Evolutionary conservation across 2,797 vertebrate genomes (phyloP).

Genomic region (Acrossocheilus fasciatus): DNA sequence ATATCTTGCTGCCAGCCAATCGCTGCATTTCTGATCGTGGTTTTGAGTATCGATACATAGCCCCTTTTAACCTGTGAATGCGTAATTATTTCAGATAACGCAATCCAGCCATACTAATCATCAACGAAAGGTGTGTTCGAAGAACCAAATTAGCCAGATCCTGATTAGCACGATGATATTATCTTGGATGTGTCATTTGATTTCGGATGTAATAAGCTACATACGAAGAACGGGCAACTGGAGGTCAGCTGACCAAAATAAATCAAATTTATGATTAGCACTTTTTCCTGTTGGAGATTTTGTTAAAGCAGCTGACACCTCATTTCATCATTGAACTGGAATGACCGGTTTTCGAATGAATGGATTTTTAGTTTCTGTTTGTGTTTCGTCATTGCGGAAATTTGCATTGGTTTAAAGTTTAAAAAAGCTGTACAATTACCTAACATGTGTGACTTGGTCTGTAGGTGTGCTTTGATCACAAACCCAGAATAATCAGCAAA

Average conservation of each 20-base stretch:
- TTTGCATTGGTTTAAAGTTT: constrained; percentile 37
- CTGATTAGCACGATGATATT: too few species aligned
- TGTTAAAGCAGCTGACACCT: background rate
- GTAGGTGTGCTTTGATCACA: constrained; percentile 99
- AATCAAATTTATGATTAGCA: background rate
- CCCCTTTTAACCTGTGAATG: too few species aligned
- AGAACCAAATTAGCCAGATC: too few species aligned
- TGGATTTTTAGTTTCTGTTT: constrained; percentile 22
- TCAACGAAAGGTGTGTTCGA: too few species aligned
- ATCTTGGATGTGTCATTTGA: too few species aligned
- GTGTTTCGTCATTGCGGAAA: background rate
- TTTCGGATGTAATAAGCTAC: too few species aligned
- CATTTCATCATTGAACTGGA: constrained; percentile 22
- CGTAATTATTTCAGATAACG: too few species aligned
- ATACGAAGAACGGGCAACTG: background rate
- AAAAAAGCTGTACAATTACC: constrained; percentile 60
- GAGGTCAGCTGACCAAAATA: background rate
- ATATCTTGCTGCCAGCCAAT: too few species aligned
- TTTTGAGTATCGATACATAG: too few species aligned
- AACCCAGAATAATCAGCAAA: constrained; percentile 99
- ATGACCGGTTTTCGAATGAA: background rate
- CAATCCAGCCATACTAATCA: too few species aligned
- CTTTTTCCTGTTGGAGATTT: background rate
- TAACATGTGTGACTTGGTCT: constrained; percentile 55
- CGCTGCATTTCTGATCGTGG: too few species aligned